Conservation (phyloP, 2,797 vertebrate species). For the Antrozous pallidus region DNA sequence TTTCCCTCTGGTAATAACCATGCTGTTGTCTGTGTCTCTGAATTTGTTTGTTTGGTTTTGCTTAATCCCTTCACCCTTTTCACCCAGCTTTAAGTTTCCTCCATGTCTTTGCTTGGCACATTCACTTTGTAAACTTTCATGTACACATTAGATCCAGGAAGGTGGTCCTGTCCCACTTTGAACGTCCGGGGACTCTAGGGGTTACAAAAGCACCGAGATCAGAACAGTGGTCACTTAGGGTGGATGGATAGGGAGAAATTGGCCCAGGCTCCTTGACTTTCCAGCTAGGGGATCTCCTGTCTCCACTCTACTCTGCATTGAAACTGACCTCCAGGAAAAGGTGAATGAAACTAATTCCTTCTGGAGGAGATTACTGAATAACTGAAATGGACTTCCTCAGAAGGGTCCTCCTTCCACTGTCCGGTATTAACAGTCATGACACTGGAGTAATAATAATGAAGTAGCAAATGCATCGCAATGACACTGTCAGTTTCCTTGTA, state of each 20-base stretch:
- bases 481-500: fast-evolving
- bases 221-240: background rate
- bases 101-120: background rate
- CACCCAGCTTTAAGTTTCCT: background rate
- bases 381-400: background rate
- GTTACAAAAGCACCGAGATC: background rate
- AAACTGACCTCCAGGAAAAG: background rate
- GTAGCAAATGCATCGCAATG: background rate
- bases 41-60: background rate
- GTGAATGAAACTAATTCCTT: background rate
- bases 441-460: background rate
- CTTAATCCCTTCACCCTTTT: background rate
- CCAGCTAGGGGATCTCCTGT: background rate
- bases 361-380: background rate
- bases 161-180: background rate
- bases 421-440: background rate
- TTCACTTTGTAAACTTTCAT: background rate
- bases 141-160: background rate
- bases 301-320: background rate
- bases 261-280: background rate
- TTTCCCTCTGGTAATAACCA: background rate
- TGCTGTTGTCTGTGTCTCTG: background rate
- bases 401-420: background rate
- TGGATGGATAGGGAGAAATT: background rate
- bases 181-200: background rate